Percentiles rank a stretch among this genome's conserved stretches.
Evolutionary conservation across 2,888 invertebrate genomes (phyloP).

Genomic region (Erebia palarica): DNA sequence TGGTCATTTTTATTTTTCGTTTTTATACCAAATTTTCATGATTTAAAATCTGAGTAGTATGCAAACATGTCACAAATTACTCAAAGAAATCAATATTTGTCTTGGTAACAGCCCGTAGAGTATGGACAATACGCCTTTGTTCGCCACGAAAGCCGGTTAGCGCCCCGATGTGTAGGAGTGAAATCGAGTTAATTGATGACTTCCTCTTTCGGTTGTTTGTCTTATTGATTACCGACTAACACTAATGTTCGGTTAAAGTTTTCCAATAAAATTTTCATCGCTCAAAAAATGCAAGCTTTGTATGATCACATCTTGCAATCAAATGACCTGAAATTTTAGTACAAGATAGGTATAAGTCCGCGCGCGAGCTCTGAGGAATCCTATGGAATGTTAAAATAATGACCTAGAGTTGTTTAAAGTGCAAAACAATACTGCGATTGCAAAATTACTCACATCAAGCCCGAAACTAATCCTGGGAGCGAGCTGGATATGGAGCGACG

Average conservation of each 20-base stretch:
- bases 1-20: too few species aligned
- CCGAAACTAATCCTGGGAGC: too few species aligned
- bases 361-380: too few species aligned
- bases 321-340: not conserved
- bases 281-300: not conserved
- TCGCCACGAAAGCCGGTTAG: constrained; percentile 36
- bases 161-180: constrained; percentile 27
- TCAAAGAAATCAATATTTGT: not conserved
- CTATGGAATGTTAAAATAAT: too few species aligned
- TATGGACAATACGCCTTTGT: constrained; percentile 38
- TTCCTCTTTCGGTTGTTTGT: constrained; percentile 42
- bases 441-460: too few species aligned
- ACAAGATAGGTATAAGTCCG: too few species aligned
- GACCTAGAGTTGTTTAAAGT: too few species aligned
- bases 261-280: constrained; percentile 5
- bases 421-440: too few species aligned
- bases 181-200: constrained; percentile 41
- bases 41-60: too few species aligned
- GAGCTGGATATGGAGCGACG: too few species aligned
- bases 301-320: too few species aligned
- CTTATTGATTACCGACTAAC: constrained; percentile 17
- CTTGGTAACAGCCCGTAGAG: not conserved
- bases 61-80: not conserved
- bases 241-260: constrained; percentile 7
- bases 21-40: too few species aligned